Conservation (phyloP, 2,797 vertebrate species). For the Melanotaenia maccullochi region DNA sequence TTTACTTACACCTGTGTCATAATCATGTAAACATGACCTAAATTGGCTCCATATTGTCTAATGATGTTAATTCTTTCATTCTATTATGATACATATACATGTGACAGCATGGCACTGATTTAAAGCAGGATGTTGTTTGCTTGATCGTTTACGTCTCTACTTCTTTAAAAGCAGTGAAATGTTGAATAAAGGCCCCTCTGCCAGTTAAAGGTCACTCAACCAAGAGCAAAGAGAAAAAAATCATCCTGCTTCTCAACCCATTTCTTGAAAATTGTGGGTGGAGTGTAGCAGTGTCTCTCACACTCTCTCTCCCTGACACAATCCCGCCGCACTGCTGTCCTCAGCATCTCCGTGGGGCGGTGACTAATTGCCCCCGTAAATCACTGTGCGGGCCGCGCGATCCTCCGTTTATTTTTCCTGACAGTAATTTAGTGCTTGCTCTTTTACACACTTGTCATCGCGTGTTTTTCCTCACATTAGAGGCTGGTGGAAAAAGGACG, state of each 20-base stretch:
- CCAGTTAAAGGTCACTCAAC: constrained; percentile 74
- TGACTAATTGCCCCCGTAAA: constrained; percentile 99
- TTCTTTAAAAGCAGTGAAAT: constrained; percentile 50
- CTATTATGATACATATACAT: constrained; percentile 61
- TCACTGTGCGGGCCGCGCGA: constrained; percentile 88
- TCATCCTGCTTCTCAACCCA: constrained; percentile 48
- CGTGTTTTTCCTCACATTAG: constrained; percentile 99
- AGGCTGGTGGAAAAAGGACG: constrained; percentile 97
- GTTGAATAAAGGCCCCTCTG: constrained; percentile 57
- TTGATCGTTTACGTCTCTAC: constrained; percentile 50
- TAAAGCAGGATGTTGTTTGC: constrained; percentile 45
- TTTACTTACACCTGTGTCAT: constrained; percentile 63
- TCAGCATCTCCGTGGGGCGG: constrained; percentile 93
- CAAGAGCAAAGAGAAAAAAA: constrained; percentile 62
- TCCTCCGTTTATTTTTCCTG: constrained; percentile 99
- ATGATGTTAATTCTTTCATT: constrained; percentile 70
- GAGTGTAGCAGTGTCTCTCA: constrained; percentile 68
- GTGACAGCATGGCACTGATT: constrained; percentile 49
- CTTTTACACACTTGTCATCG: constrained; percentile 99
- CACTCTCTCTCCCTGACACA: constrained; percentile 71
- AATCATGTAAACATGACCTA: constrained; percentile 69
- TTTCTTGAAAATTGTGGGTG: constrained; percentile 65
- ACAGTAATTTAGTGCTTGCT: constrained; percentile 99
- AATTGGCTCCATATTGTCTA: constrained; percentile 64
- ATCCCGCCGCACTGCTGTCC: constrained; percentile 87